Evolutionary conservation across 53 echinoderm and acorn worm genomes (phyloP).

Genomic region (Echinometra lucunter): DNA sequence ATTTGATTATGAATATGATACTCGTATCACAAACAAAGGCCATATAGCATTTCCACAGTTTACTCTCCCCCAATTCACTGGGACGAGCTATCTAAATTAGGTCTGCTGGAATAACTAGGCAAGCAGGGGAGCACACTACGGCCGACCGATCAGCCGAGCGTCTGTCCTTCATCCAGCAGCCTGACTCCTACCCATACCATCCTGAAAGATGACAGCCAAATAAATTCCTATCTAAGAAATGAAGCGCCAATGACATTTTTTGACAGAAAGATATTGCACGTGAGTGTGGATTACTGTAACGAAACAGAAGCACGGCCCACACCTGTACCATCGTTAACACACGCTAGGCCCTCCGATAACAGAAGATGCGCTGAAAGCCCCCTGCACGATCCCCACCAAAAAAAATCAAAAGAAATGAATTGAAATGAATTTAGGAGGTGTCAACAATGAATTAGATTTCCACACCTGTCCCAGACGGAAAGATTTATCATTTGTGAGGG

Average conservation of each 20-base stretch:
- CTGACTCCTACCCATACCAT: constrained; percentile 2
- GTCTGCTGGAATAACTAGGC: constrained; percentile 48
- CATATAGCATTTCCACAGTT: constrained; percentile 70
- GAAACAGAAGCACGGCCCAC: constrained; percentile 5
- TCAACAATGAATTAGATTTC: constrained; percentile 71
- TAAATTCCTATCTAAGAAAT: constrained; percentile 54
- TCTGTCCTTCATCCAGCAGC: constrained; percentile 26
- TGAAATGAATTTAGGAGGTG: constrained; percentile 67
- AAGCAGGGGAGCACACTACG: not conserved
- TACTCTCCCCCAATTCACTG: constrained; percentile 25
- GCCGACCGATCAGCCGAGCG: not conserved
- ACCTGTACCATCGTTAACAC: constrained; percentile 64
- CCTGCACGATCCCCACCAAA: not conserved
- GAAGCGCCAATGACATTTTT: constrained; percentile 62
- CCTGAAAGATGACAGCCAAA: constrained; percentile 62
- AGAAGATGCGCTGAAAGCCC: constrained; percentile 12
- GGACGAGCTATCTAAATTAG: constrained; percentile 46
- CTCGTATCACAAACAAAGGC: constrained; percentile 67
- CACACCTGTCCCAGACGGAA: constrained; percentile 71
- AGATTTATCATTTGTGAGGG: constrained; percentile 69
- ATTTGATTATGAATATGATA: constrained; percentile 73
- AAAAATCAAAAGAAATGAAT: constrained; percentile 69
- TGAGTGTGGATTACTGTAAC: constrained; percentile 54
- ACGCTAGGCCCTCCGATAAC: constrained; percentile 42
- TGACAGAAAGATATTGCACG: constrained; percentile 57